Percentiles rank a stretch among this genome's conserved stretches.
phyloP scores from a whole-genome alignment of 2,888 invertebrate genomes.

The Panzeria rudis region DNA sequence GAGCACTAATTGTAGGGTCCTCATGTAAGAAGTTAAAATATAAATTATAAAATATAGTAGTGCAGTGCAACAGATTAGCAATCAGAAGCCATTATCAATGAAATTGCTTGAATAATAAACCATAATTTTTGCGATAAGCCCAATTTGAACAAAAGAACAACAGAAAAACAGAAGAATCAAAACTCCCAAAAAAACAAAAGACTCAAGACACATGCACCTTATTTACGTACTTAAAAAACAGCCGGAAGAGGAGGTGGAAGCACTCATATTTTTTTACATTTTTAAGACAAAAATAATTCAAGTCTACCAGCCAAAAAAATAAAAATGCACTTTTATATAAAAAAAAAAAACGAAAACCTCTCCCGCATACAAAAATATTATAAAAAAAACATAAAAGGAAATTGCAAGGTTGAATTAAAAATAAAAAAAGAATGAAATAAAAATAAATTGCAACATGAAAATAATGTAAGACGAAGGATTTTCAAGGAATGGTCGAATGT shows the following conservation, averaged over 20 bases:
- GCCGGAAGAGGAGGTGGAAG: constrained; percentile 83
- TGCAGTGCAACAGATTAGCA: constrained; percentile 62
- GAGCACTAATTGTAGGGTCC: constrained; percentile 37
- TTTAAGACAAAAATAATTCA: constrained; percentile 28
- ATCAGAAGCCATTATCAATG: constrained; percentile 72
- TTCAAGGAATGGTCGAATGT: constrained; percentile 48
- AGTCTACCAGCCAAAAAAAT: constrained; percentile 32
- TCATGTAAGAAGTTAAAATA: constrained; percentile 31
- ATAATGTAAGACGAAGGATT: constrained; percentile 48
- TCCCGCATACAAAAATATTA: constrained; percentile 70
- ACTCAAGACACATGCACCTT: constrained; percentile 39
- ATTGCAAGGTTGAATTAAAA: constrained; percentile 62
- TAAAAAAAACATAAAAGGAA: constrained; percentile 15
- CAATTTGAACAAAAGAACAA: constrained; percentile 56
- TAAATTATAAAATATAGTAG: constrained; percentile 51
- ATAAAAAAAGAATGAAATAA: neutral
- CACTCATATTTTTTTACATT: constrained; percentile 67
- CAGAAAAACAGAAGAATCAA: constrained; percentile 29
- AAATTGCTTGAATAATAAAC: constrained; percentile 72
- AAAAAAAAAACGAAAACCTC: constrained; percentile 58
- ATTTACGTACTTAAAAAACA: constrained; percentile 51
- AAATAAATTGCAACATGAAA: constrained; percentile 70
- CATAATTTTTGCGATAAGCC: constrained; percentile 71
- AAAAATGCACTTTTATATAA: constrained; percentile 64
- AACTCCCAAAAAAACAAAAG: constrained; percentile 49